Percentiles rank a stretch among this genome's conserved stretches.
Conservation (phyloP, 1,140 invertebrate genomes). For the Limonius californicus region DNA sequence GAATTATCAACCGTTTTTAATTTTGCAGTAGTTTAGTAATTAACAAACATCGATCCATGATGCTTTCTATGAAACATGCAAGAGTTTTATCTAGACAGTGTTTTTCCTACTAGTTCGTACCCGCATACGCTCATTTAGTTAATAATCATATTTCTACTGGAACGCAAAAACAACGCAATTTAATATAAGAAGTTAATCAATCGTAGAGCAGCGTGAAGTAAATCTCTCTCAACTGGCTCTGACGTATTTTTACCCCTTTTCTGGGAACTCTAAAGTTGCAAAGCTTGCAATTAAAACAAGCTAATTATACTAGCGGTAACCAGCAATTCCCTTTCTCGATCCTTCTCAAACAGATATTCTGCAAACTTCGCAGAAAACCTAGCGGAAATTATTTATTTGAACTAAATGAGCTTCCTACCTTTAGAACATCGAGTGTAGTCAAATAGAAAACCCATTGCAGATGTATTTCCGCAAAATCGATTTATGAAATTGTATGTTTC, state of each 20-base stretch:
- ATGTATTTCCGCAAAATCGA: too few relatives aligned
- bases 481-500: too few relatives aligned
- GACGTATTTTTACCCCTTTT: conserved; percentile 20
- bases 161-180: too few relatives aligned
- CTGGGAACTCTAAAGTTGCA: conserved; percentile 24
- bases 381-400: conserved; percentile 32
- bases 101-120: too few relatives aligned
- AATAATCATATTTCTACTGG: too few relatives aligned
- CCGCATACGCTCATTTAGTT: too few relatives aligned
- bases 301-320: conserved; percentile 29
- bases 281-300: conserved; percentile 30
- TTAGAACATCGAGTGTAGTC: conserved; percentile 1
- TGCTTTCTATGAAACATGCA: too few relatives aligned
- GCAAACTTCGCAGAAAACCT: conserved; percentile 27
- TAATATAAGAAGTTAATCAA: neutral
- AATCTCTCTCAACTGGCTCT: conserved; percentile 16
- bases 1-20: too few relatives aligned
- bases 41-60: too few relatives aligned
- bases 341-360: conserved; percentile 28
- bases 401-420: conserved; percentile 26
- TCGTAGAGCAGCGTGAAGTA: neutral
- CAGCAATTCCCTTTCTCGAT: conserved; percentile 23
- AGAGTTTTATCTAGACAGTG: too few relatives aligned
- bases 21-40: too few relatives aligned
- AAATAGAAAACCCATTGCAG: neutral